phyloP scores from a whole-genome alignment of 2,113 vertebrate species.

The Pardalotus punctatus region DNA sequence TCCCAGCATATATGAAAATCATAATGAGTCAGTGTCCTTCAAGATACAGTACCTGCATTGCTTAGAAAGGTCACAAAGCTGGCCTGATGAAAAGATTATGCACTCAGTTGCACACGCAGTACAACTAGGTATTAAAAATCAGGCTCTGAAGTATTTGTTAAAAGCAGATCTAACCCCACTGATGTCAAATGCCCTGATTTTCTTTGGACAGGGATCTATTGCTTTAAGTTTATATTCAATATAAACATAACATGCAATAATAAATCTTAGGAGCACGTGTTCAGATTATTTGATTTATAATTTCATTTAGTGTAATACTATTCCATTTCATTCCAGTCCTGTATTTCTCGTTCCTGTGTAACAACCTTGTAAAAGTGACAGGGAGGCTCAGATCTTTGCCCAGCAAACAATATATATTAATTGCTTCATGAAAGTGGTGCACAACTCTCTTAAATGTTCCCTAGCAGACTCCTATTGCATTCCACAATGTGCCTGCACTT shows the following conservation, averaged over 20 bases:
- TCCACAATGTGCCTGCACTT: slow-evolving; percentile 76
- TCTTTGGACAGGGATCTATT: background rate
- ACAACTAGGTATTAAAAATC: background rate
- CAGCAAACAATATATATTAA: slow-evolving; percentile 69
- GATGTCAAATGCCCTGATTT: background rate
- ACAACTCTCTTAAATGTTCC: slow-evolving; percentile 66
- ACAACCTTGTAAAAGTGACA: slow-evolving; percentile 68
- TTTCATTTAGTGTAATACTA: slow-evolving; percentile 15
- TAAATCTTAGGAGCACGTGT: slow-evolving; percentile 7
- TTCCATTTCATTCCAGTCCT: slow-evolving; percentile 31
- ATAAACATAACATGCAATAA: slow-evolving; percentile 2
- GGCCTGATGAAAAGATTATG: background rate
- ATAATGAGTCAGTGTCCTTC: background rate
- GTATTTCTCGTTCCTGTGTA: slow-evolving; percentile 38
- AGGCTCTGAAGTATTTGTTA: slow-evolving; percentile 7
- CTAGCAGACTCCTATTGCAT: slow-evolving; percentile 69
- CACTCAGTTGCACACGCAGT: background rate
- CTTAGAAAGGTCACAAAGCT: background rate
- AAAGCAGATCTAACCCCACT: background rate
- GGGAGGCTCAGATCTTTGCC: slow-evolving; percentile 64
- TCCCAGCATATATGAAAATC: background rate
- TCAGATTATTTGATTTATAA: slow-evolving; percentile 46
- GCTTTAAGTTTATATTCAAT: background rate
- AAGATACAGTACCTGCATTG: background rate
- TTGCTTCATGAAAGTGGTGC: slow-evolving; percentile 71